phyloP scores from a whole-genome alignment of 1,140 invertebrate genomes.

The Danaus plexippus region DNA sequence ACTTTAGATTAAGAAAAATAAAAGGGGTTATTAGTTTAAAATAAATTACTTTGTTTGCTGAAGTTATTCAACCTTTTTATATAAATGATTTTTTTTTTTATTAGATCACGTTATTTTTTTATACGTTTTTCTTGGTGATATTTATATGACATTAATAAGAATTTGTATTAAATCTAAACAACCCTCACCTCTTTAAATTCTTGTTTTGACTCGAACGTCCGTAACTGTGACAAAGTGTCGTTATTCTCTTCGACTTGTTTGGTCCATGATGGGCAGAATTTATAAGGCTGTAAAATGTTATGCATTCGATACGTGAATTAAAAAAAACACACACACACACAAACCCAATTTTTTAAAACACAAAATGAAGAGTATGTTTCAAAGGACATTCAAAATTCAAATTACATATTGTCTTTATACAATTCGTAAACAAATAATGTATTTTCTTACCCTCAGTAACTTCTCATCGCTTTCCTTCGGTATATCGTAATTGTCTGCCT shows the following conservation, averaged over 20 bases:
- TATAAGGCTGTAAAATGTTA: slow-evolving; percentile 50
- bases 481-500: slow-evolving; percentile 36
- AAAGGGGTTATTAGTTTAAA: not conserved
- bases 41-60: too few species aligned
- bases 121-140: too few species aligned
- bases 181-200: slow-evolving; percentile 66
- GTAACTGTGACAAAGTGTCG: slow-evolving; percentile 72
- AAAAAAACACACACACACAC: too few species aligned
- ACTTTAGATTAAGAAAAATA: too few species aligned
- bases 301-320: not conserved
- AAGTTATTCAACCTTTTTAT: too few species aligned
- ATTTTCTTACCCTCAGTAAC: slow-evolving; percentile 33
- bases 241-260: slow-evolving; percentile 74
- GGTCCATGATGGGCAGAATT: slow-evolving; percentile 54
- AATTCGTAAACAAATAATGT: too few species aligned
- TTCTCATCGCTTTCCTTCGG: slow-evolving; percentile 51
- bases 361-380: not conserved
- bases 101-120: too few species aligned
- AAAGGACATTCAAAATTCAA: slow-evolving; percentile 5
- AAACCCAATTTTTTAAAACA: too few species aligned
- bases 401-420: slow-evolving; percentile 4
- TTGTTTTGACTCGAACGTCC: slow-evolving; percentile 73
- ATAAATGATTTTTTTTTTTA: too few species aligned
- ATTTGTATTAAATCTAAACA: slow-evolving; percentile 1
- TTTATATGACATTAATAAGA: too few species aligned